Evolutionary conservation across 2,888 invertebrate genomes (phyloP).

Genomic region (Cremastobaeus sp.): DNA sequence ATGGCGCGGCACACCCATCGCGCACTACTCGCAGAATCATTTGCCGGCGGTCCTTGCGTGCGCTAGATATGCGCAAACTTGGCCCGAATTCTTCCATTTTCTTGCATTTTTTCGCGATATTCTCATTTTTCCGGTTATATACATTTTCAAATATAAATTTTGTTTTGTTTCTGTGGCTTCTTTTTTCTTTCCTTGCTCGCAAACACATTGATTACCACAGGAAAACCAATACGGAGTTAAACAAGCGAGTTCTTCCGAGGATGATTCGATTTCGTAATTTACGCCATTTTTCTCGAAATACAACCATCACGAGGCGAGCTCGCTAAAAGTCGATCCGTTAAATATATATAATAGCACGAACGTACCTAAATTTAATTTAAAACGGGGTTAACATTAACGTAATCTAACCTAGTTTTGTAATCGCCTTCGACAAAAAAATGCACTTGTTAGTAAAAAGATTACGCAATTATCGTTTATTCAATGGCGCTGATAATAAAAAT

Average conservation of each 20-base stretch:
- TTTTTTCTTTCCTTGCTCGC: too few relatives aligned
- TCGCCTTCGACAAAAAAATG: conserved; percentile 19
- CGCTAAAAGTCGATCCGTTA: too few relatives aligned
- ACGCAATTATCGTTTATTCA: conserved; percentile 11
- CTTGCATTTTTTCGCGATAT: not conserved
- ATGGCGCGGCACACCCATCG: conserved; percentile 27
- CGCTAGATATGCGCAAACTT: conserved; percentile 24
- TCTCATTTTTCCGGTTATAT: conserved; percentile 1
- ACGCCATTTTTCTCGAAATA: too few relatives aligned
- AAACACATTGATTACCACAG: too few relatives aligned
- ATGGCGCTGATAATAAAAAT: not conserved
- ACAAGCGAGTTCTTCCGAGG: too few relatives aligned
- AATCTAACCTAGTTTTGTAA: conserved; percentile 35
- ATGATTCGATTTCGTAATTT: too few relatives aligned
- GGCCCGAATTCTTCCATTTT: conserved; percentile 24
- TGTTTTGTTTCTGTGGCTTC: too few relatives aligned
- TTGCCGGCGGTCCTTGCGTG: conserved; percentile 27
- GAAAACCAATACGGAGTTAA: too few relatives aligned
- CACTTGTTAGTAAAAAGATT: conserved; percentile 8
- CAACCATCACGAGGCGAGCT: too few relatives aligned
- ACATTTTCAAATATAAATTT: too few relatives aligned
- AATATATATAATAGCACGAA: not conserved
- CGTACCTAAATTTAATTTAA: too few relatives aligned
- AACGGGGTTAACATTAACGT: conserved; percentile 16
- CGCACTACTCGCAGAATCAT: not conserved